phyloP scores from a whole-genome alignment of 2,888 invertebrate species.

The Formica aserva region DNA sequence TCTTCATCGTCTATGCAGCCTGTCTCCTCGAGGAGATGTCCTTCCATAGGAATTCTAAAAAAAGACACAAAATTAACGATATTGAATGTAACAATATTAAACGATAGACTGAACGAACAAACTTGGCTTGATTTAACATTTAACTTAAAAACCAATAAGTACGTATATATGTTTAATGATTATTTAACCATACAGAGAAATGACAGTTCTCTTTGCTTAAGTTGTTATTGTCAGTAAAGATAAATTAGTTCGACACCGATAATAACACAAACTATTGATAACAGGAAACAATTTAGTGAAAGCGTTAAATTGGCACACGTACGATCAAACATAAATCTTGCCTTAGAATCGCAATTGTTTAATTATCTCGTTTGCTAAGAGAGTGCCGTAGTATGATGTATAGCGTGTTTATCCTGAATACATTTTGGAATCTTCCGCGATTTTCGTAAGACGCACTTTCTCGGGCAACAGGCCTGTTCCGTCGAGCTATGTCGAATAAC shows the following conservation, averaged over 20 bases:
- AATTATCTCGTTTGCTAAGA: constrained; percentile 67
- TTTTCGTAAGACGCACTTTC: constrained; percentile 78
- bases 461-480: constrained; percentile 81
- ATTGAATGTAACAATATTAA: not conserved
- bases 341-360: constrained; percentile 62
- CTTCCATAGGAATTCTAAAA: constrained; percentile 77
- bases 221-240: constrained; percentile 2
- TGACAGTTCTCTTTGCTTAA: constrained; percentile 8
- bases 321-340: constrained; percentile 56
- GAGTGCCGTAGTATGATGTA: constrained; percentile 79
- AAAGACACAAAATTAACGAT: constrained; percentile 21
- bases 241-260: not conserved
- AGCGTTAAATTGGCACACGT: constrained; percentile 38
- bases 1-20: constrained; percentile 77
- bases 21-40: constrained; percentile 73
- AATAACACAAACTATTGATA: not conserved
- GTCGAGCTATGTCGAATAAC: constrained; percentile 72
- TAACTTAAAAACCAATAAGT: constrained; percentile 3
- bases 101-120: not conserved
- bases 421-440: constrained; percentile 80
- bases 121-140: not conserved
- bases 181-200: not conserved
- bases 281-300: not conserved
- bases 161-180: not conserved
- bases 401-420: constrained; percentile 83